Evolutionary conservation across 2,888 invertebrate genomes (phyloP).

Genomic region (Agriotes lineatus): DNA sequence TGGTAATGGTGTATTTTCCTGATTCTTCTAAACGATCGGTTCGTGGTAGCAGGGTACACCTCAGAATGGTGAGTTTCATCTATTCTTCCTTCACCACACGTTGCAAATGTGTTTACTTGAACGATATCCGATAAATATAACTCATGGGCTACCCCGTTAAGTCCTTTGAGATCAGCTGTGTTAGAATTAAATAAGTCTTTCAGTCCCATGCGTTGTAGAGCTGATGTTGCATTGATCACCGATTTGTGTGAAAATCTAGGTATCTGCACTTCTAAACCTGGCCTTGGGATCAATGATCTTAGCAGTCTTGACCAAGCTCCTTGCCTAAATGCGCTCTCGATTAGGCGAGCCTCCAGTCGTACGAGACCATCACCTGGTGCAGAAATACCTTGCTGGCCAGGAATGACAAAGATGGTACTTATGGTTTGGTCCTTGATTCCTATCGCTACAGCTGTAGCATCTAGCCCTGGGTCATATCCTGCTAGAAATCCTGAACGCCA

Average conservation of each 20-base stretch:
- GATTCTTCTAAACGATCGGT: slow-evolving; percentile 56
- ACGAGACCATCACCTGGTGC: slow-evolving; percentile 85
- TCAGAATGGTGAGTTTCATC: slow-evolving; percentile 84
- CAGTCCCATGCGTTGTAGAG: slow-evolving; percentile 84
- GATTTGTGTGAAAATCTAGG: slow-evolving; percentile 88
- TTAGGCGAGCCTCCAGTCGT: slow-evolving; percentile 77
- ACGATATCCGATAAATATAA: slow-evolving; percentile 87
- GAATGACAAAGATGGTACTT: slow-evolving; percentile 85
- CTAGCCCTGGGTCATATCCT: slow-evolving; percentile 86
- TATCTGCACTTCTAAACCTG: slow-evolving; percentile 84
- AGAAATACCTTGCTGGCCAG: slow-evolving; percentile 86
- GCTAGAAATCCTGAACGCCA: slow-evolving; percentile 83
- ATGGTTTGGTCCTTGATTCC: slow-evolving; percentile 79
- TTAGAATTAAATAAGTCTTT: slow-evolving; percentile 82
- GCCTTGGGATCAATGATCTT: slow-evolving; percentile 79
- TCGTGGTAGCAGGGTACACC: slow-evolving; percentile 81
- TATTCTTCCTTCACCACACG: slow-evolving; percentile 81
- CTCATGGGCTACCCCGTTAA: slow-evolving; percentile 84
- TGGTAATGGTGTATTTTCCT: slow-evolving; percentile 57
- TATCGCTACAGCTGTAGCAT: slow-evolving; percentile 85
- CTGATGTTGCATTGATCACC: slow-evolving; percentile 83
- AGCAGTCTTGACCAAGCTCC: slow-evolving; percentile 81
- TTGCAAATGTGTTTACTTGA: slow-evolving; percentile 86
- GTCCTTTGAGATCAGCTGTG: slow-evolving; percentile 84
- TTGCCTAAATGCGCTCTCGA: slow-evolving; percentile 76